A percentile compares a stretch with the other conserved stretches of the same genome.
Conservation (phyloP, 2,797 vertebrate genomes). For the Cryptoblepharus egeriae region DNA sequence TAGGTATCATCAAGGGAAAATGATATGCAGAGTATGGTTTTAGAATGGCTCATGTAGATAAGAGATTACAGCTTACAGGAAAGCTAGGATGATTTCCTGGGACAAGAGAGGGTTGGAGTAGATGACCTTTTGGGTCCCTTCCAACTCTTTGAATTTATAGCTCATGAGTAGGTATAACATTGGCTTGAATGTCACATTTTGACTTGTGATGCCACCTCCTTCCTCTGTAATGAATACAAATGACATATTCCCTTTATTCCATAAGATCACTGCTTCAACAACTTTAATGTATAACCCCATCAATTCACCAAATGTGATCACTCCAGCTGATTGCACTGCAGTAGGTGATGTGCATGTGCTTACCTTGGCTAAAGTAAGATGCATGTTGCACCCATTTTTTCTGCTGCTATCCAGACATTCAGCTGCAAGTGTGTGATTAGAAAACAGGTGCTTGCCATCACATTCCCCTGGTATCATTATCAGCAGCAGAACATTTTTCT, state of each 20-base stretch:
- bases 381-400: not conserved
- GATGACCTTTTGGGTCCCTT: too few species aligned
- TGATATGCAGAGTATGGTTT: accelerated
- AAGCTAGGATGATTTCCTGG: too few species aligned
- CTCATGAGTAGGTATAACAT: too few species aligned
- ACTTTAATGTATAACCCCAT: not conserved
- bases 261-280: not conserved
- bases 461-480: conserved; percentile 19
- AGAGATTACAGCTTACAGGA: too few species aligned
- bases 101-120: too few species aligned
- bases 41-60: not conserved
- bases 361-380: conserved; percentile 1
- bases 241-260: not conserved
- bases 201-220: not conserved
- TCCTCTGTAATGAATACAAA: not conserved
- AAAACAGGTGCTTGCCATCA: conserved; percentile 45
- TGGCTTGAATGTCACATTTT: not conserved
- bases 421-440: conserved; percentile 7
- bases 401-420: conserved; percentile 10
- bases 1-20: not conserved
- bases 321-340: not conserved
- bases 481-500: not conserved
- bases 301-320: not conserved
- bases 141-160: too few species aligned
- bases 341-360: not conserved